Evolutionary conservation across 1,140 invertebrate species (phyloP).

Genomic region (Pygmarrhopalites habei): DNA sequence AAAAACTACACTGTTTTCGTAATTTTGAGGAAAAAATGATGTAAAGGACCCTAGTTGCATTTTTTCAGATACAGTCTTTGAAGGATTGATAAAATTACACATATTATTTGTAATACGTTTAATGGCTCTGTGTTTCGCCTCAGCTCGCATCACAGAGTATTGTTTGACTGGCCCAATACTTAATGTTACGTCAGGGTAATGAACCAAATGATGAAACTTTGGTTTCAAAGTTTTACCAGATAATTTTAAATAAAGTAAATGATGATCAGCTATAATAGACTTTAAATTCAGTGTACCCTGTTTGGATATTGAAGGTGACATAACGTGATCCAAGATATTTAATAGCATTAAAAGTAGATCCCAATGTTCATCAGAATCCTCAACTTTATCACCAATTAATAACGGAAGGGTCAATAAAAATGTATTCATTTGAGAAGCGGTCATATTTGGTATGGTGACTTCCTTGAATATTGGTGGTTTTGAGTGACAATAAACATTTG

Average conservation of each 20-base stretch:
- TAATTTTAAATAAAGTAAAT: neutral
- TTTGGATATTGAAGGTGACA: neutral
- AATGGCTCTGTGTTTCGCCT: neutral
- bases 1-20: no score
- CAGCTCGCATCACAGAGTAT: neutral
- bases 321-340: neutral
- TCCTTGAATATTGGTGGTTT: no score
- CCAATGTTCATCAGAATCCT: neutral
- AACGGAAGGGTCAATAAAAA: neutral
- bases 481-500: neutral
- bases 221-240: neutral
- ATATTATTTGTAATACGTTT: neutral
- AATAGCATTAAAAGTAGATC: neutral
- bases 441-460: no score
- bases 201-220: neutral
- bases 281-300: no score
- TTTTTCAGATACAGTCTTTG: neutral
- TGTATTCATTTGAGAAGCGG: neutral
- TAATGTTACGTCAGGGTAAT: neutral
- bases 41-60: no score
- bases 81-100: neutral
- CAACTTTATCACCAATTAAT: neutral
- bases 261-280: constrained; percentile 1
- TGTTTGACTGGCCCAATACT: neutral
- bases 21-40: no score